Base-by-base conservation (phyloP, 2,113 vertebrate genomes). In the Dromas ardeola region DNA sequence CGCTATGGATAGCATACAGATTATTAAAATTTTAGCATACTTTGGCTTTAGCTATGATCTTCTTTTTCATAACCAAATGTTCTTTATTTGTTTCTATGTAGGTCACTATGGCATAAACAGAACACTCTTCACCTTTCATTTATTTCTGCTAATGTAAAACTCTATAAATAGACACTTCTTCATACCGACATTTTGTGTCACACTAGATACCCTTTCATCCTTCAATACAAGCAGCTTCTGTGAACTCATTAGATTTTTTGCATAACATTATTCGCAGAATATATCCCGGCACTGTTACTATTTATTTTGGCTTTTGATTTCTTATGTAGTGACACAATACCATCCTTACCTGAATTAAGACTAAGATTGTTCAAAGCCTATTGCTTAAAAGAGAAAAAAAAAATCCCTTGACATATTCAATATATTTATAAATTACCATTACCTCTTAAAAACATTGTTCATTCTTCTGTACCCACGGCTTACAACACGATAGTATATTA, bases 281-380 rank as follows among this genome's bases (percentile, higher is more conserved):
- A 67, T n/a, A 32, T 49, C 70, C 65, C 5, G 0, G 34, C 85
- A 82, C 27, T 13, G 2, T 69, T 72, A 53, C 83, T 88, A 88
- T 58, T 90, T 90, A 72, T 70, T 73, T 82, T 70, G n/a, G 74
- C 26, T 90, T 97, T 94, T 77, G 80, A 61, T 90, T 96, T 88
- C 93, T 98, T 93, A 73, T 1, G 61, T 63, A 94, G 88, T 13
- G 63, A 95, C 94, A 93, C 56, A 93, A 96, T 52, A 91, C 34
- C 96, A 96, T 94, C 96, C 97, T 96, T 98, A 98, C 94, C 84
- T 93, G 94, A 95, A 94, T 93, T 93, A 96, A 90, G 77, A 94
- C 92, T 95, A 93, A 97, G 25, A 95, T 56, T 94, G 88, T 91
- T 93, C 86, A 55, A 97, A 88, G 36, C 94, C 93, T 90, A 91